Base-by-base conservation (phyloP, 2,113 vertebrate genomes). In the Alligator mississippiensis region DNA sequence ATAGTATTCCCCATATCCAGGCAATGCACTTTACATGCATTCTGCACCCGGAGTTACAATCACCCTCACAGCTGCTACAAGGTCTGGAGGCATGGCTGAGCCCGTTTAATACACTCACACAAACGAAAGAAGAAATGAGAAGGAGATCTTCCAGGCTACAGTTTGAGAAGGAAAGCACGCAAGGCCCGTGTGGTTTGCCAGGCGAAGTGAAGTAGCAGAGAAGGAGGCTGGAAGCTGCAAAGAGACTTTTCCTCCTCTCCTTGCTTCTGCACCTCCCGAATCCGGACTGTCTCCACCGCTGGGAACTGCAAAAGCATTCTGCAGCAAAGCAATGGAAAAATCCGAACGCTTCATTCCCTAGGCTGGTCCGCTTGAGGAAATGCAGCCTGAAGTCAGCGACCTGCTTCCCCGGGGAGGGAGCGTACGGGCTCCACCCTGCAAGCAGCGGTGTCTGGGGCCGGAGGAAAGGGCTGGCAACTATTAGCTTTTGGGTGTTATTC, bases 281-380 rank as follows among this genome's bases (percentile, higher is more conserved):
- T 70, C 55, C 59, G 15, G 11, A 4, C 16, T 0, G 24, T 54
- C 62, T 63, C 82, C 5, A 62, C 80, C n/a, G 64, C 78, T 85
- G 47, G 47, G 8, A 47, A 47, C 47, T 47, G 85, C 47, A 90
- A 38, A 88, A 82, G 62, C 22, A 85, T 79, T 4, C 55, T 24
- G 58, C n/a, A 54, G 0, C 57, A 62, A 90, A 92, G 72, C 21
- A 77, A 6, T 6, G 12, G 34, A 19, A 27, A 91, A 91, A 77
- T 12, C 0, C 47, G 0, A 92, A 15, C 0, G 0, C 62, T 13
- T 38, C 22, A 66, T 6, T 0, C 13, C 18, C 27, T 3, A 14
- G 64, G 58, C 74, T 30, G 34, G 34, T 4, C 9, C n/a, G 21
- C 21, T 34, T 70, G n/a, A 18, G 17, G 59, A 86, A 93, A 88